Evolutionary conservation across 2,888 invertebrate species (phyloP).

Genomic region (Agrotis ipsilon): DNA sequence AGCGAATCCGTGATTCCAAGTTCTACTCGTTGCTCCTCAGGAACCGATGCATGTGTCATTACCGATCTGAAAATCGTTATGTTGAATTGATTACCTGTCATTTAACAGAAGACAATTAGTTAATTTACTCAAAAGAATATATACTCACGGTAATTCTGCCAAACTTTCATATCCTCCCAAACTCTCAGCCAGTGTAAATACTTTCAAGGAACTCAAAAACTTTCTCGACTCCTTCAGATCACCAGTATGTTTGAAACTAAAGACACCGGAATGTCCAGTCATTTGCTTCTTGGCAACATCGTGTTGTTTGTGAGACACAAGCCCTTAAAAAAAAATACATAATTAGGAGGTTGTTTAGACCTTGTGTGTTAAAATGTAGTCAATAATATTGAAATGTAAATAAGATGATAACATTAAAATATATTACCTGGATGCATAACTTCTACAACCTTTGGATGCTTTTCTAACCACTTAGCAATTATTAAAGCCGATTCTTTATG

Average conservation of each 20-base stretch:
- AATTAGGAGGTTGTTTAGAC: background rate
- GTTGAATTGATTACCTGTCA: background rate
- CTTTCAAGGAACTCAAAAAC: slow-evolving; percentile 94
- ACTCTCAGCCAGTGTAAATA: slow-evolving; percentile 97
- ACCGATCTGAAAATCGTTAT: slow-evolving; percentile 91
- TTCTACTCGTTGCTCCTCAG: slow-evolving; percentile 93
- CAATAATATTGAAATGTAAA: too few species aligned
- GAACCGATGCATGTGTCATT: slow-evolving; percentile 99
- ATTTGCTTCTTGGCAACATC: slow-evolving; percentile 95
- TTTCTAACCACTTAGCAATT: slow-evolving; percentile 95
- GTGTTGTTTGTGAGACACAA: slow-evolving; percentile 97
- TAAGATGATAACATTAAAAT: too few species aligned
- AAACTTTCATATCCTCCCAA: slow-evolving; percentile 98
- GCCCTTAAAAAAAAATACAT: slow-evolving; percentile 85
- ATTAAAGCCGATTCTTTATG: slow-evolving; percentile 95
- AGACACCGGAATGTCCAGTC: slow-evolving; percentile 97
- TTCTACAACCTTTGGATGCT: slow-evolving; percentile 94
- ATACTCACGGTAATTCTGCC: slow-evolving; percentile 97
- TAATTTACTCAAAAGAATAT: background rate
- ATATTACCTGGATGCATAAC: slow-evolving; percentile 95
- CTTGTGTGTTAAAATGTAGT: too few species aligned
- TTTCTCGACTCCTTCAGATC: slow-evolving; percentile 93
- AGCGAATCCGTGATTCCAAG: slow-evolving; percentile 96
- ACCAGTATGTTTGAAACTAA: slow-evolving; percentile 97
- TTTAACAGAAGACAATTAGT: background rate